phyloP scores from a whole-genome alignment of 2,797 vertebrate genomes.

The Lophotriccus pileatus region DNA sequence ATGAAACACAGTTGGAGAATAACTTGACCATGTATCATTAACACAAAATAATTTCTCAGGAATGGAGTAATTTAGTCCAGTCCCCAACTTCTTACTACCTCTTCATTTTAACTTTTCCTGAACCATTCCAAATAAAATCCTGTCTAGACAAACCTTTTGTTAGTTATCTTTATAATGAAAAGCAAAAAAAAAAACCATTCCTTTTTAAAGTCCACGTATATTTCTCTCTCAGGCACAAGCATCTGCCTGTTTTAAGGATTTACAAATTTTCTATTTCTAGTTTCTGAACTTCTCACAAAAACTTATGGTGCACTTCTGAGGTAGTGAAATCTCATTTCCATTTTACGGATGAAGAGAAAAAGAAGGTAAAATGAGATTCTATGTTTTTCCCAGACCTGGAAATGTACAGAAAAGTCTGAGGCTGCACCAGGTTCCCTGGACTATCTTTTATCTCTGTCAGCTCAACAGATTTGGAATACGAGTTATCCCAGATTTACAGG shows the following conservation, averaged over 20 bases:
- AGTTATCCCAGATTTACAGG: slow-evolving; percentile 34
- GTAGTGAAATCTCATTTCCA: neutral
- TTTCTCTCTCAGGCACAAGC: neutral
- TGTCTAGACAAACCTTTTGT: neutral
- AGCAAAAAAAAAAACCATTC: neutral
- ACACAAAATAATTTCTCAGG: neutral
- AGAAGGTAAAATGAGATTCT: neutral
- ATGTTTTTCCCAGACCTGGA: slow-evolving; percentile 2
- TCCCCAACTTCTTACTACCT: neutral
- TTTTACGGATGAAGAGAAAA: neutral
- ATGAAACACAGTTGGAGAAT: neutral
- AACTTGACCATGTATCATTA: neutral
- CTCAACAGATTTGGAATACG: slow-evolving; percentile 3
- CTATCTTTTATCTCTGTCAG: slow-evolving; percentile 31
- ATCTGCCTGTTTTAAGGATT: neutral
- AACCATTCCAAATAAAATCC: neutral
- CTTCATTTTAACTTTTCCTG: neutral
- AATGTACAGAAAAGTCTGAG: neutral
- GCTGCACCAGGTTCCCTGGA: neutral
- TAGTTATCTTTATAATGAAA: neutral
- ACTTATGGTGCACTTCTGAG: neutral
- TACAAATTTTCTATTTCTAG: neutral
- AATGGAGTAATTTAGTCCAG: neutral
- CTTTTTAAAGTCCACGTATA: neutral
- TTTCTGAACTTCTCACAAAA: neutral